A percentile compares a stretch with the other conserved stretches of the same genome.
Conservation (phyloP, 2,888 invertebrate species). For the Petrophora chlorosata region DNA sequence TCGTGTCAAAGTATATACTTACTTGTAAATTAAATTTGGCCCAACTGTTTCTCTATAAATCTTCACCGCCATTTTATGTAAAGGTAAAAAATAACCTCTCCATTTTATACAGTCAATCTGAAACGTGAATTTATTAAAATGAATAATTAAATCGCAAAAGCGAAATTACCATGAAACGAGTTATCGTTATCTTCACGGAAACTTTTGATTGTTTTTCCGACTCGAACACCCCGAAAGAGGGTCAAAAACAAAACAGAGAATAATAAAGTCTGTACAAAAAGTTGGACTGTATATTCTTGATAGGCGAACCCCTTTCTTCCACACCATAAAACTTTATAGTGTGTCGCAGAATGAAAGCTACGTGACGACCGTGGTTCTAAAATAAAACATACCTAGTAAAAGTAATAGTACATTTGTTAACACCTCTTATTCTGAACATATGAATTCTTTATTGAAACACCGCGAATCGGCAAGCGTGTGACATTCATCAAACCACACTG, state of each 20-base stretch:
- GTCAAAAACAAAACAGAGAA: slow-evolving; percentile 37
- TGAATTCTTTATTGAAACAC: too few relatives aligned
- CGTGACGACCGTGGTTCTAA: slow-evolving; percentile 1
- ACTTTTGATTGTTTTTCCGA: slow-evolving; percentile 40
- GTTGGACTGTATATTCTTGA: slow-evolving; percentile 68
- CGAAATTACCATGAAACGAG: slow-evolving; percentile 34
- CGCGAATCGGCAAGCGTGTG: too few relatives aligned
- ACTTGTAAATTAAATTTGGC: too few relatives aligned
- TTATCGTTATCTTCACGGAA: slow-evolving; percentile 26
- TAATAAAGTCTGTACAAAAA: slow-evolving; percentile 65
- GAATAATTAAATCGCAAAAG: slow-evolving; percentile 19
- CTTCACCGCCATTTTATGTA: too few relatives aligned
- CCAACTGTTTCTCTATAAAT: too few relatives aligned
- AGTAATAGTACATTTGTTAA: too few relatives aligned
- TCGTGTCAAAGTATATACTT: too few relatives aligned
- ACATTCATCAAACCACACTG: too few relatives aligned
- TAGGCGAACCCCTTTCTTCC: slow-evolving; percentile 75
- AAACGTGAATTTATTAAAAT: slow-evolving; percentile 24
- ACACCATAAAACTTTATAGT: slow-evolving; percentile 75
- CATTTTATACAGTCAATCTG: slow-evolving; percentile 17
- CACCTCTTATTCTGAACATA: too few relatives aligned
- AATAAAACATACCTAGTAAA: too few relatives aligned
- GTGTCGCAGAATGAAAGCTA: slow-evolving; percentile 46
- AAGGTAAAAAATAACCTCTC: background rate
- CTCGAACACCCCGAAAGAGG: slow-evolving; percentile 27